phyloP scores from a whole-genome alignment of 2,888 invertebrate genomes.

The Atrina japonica region DNA sequence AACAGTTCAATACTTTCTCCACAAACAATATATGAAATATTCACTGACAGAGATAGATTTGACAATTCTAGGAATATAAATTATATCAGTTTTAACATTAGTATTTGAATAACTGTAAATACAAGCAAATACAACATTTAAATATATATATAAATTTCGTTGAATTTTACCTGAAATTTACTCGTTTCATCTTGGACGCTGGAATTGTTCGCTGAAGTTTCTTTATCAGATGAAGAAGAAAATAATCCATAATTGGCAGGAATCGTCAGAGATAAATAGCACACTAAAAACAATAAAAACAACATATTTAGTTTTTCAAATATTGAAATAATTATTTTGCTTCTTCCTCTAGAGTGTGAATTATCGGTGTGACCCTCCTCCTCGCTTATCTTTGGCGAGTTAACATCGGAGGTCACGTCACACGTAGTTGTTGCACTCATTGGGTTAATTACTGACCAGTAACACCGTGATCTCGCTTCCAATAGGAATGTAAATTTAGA shows the following conservation, averaged over 20 bases:
- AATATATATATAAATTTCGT: no score
- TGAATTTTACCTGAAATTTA: conserved; percentile 16
- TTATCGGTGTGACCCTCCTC: neutral
- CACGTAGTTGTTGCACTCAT: conserved; percentile 9
- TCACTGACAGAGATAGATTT: no score
- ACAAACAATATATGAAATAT: no score
- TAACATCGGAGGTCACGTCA: neutral
- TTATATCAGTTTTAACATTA: no score
- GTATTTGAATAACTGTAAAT: no score
- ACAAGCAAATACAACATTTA: no score
- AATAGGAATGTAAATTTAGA: conserved; percentile 12
- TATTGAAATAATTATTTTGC: conserved; percentile 35
- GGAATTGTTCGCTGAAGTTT: neutral
- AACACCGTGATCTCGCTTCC: conserved; percentile 20
- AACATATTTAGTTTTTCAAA: conserved; percentile 62
- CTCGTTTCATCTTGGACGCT: neutral
- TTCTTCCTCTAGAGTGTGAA: conserved; percentile 5
- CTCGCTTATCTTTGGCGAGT: neutral
- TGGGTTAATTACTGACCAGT: conserved; percentile 41
- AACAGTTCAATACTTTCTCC: no score
- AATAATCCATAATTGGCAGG: conserved; percentile 55
- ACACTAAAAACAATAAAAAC: conserved; percentile 57
- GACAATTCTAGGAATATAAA: no score
- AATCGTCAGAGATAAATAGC: conserved; percentile 62
- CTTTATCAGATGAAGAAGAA: conserved; percentile 15